phyloP scores from a whole-genome alignment of 2,113 vertebrate species.

The Pachypanchax playfairii region DNA sequence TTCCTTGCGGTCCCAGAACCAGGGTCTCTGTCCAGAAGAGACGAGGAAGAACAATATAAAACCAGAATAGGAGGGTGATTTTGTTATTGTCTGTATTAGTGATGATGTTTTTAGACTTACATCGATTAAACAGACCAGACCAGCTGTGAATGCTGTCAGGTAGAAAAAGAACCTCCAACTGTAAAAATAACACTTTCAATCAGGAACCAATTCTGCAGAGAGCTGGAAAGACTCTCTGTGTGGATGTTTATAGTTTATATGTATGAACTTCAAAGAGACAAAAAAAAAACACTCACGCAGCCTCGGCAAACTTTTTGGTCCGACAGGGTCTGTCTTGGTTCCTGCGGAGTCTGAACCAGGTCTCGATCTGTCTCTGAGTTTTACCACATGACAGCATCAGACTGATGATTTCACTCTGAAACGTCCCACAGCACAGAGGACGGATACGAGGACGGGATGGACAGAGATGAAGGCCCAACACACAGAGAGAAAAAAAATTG shows the following conservation, averaged over 20 bases:
- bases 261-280: neutral
- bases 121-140: slow-evolving; percentile 69
- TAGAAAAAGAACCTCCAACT: slow-evolving; percentile 83
- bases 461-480: no score
- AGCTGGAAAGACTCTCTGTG: no score
- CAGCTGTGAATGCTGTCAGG: slow-evolving; percentile 67
- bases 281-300: slow-evolving; percentile 80
- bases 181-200: slow-evolving; percentile 19
- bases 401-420: slow-evolving; percentile 76
- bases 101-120: slow-evolving; percentile 57
- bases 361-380: slow-evolving; percentile 81
- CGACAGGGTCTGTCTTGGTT: slow-evolving; percentile 84
- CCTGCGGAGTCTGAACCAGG: slow-evolving; percentile 87
- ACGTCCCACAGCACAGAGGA: neutral
- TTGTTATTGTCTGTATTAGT: no score
- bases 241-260: no score
- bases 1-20: slow-evolving; percentile 86
- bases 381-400: slow-evolving; percentile 82
- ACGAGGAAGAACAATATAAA: neutral
- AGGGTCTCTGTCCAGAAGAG: slow-evolving; percentile 82
- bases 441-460: neutral
- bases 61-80: neutral
- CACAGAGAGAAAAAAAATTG: neutral
- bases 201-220: no score
- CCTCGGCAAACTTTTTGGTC: slow-evolving; percentile 90